phyloP scores from a whole-genome alignment of 2,888 invertebrate genomes.

The Portevinia maculata region DNA sequence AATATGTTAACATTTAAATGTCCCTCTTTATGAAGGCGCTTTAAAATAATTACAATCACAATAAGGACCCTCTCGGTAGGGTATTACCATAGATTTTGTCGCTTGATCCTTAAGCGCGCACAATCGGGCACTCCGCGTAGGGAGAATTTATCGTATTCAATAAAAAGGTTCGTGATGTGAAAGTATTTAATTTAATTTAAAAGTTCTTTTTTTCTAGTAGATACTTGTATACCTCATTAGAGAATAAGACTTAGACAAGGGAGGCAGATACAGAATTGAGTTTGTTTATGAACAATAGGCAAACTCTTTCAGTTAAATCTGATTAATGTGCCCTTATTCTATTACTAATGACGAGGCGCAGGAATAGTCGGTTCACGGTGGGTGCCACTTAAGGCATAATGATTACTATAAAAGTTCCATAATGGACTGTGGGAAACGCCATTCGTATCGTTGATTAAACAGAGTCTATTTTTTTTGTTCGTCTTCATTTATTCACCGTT shows the following conservation, averaged over 20 bases:
- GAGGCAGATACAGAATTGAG: neutral
- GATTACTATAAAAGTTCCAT: slow-evolving; percentile 52
- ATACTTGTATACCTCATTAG: slow-evolving; percentile 52
- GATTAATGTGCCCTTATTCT: slow-evolving; percentile 52
- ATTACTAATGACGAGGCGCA: slow-evolving; percentile 39
- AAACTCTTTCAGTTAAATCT: slow-evolving; percentile 52
- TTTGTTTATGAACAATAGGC: slow-evolving; percentile 46
- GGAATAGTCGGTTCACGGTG: neutral
- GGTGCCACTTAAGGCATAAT: slow-evolving; percentile 25
- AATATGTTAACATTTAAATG: slow-evolving; percentile 20
- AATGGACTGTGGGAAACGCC: slow-evolving; percentile 12
- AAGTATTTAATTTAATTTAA: slow-evolving; percentile 66
- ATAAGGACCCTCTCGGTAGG: neutral
- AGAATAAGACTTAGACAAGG: neutral
- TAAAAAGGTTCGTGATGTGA: slow-evolving; percentile 60
- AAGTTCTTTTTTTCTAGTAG: slow-evolving; percentile 52
- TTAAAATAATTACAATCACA: slow-evolving; percentile 41
- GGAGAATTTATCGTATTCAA: slow-evolving; percentile 59
- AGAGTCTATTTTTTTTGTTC: slow-evolving; percentile 9
- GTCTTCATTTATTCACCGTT: slow-evolving; percentile 6
- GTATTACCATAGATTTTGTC: slow-evolving; percentile 20
- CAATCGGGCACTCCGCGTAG: neutral
- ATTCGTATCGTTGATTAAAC: slow-evolving; percentile 13
- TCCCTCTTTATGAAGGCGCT: slow-evolving; percentile 17
- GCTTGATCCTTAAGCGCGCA: neutral